These are phyloP conservation scores for Drosophila neoperkinsi DNA, from an alignment of 2,888 invertebrate genomes.

Conservation along the genomic window DNA sequence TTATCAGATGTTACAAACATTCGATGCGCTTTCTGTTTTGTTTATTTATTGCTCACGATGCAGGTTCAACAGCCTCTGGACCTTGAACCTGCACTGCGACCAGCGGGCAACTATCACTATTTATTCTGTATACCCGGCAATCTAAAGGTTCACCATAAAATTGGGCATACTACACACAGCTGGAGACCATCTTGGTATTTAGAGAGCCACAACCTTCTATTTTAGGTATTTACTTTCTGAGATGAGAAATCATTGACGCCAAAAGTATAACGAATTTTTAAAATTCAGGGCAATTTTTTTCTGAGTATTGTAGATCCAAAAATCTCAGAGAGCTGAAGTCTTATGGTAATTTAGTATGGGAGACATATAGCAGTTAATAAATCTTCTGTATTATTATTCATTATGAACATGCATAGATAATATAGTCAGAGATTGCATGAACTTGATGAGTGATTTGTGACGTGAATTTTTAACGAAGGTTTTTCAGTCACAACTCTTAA, in stretches of 20 bases:
- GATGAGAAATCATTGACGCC: neutral
- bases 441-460: neutral
- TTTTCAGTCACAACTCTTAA: neutral
- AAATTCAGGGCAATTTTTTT: neutral
- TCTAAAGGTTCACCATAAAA: neutral
- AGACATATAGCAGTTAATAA: neutral
- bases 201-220: neutral
- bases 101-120: conserved; percentile 15
- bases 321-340: neutral
- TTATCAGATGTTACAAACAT: neutral
- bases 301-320: neutral
- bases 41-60: neutral
- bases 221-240: neutral
- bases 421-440: neutral
- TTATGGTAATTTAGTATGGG: neutral
- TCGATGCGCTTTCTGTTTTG: conserved; percentile 23
- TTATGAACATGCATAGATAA: neutral
- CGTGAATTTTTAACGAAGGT: neutral
- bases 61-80: conserved; percentile 23
- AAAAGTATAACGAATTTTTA: neutral
- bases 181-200: neutral
- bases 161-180: neutral
- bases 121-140: conserved; percentile 16
- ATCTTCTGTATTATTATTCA: neutral
- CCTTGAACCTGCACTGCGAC: conserved; percentile 26